A percentile compares a stretch with the other conserved stretches of the same genome.
These are phyloP conservation scores for Anseranas semipalmata DNA, from an alignment of 2,113 vertebrate species.

Conservation along the genomic window DNA sequence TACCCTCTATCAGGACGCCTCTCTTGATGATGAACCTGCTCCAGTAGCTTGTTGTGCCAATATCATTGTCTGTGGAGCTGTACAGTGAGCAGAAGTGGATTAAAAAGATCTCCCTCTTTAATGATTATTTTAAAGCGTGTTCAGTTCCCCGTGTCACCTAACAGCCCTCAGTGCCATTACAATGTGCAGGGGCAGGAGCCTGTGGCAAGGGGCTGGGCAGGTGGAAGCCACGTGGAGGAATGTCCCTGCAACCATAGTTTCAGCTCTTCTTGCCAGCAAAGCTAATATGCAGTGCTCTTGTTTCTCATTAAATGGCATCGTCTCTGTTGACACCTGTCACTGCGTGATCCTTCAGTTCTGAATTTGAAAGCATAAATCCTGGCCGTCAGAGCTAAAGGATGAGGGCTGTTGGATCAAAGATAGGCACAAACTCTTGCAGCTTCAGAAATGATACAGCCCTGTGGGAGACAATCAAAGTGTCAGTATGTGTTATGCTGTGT, in stretches of 20 bases:
- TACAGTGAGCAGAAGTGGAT: background rate
- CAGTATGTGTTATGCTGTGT: background rate
- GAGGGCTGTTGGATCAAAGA: background rate
- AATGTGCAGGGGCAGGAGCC: background rate
- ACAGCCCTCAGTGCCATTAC: background rate
- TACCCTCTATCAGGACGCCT: background rate
- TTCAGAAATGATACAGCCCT: background rate
- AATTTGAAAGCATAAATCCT: background rate
- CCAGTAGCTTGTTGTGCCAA: background rate
- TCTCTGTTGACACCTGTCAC: background rate
- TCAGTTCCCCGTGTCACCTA: rapidly evolving
- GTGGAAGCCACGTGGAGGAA: background rate
- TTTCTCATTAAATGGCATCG: background rate
- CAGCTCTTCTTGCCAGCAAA: background rate
- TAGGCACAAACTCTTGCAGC: background rate
- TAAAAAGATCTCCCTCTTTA: background rate
- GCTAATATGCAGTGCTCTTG: background rate
- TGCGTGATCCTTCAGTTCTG: background rate
- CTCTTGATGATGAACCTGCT: background rate
- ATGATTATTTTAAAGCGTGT: background rate
- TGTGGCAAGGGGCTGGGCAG: background rate
- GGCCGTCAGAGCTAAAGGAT: background rate
- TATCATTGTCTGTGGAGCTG: background rate
- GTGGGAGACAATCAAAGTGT: background rate
- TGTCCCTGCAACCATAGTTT: background rate